phyloP scores from a whole-genome alignment of 2,888 invertebrate species.

The Apamea monoglypha region DNA sequence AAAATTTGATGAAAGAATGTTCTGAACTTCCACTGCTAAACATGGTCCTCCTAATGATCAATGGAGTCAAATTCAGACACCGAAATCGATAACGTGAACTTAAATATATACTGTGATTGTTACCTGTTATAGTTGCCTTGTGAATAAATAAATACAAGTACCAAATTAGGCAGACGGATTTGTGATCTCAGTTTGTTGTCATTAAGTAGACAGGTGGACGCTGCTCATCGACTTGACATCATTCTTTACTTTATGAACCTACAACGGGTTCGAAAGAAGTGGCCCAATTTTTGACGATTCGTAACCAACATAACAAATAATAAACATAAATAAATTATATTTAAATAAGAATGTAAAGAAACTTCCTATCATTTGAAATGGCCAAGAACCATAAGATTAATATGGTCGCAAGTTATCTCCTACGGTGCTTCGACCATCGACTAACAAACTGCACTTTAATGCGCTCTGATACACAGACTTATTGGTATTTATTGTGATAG shows the following conservation, averaged over 20 bases:
- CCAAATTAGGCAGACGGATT: not conserved
- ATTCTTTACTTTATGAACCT: not conserved
- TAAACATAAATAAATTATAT: not conserved
- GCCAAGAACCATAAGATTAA: conserved; percentile 27
- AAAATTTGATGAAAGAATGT: not conserved
- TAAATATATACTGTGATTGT: too few relatives aligned
- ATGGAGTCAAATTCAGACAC: not conserved
- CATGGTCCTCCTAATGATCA: not conserved
- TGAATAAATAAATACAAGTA: too few relatives aligned
- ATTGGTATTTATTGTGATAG: conserved; percentile 37
- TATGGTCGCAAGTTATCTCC: not conserved
- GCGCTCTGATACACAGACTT: conserved; percentile 40
- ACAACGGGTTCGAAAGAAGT: too few relatives aligned
- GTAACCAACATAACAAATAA: not conserved
- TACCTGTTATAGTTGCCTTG: too few relatives aligned
- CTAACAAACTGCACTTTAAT: conserved; percentile 49
- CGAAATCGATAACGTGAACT: too few relatives aligned
- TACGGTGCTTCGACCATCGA: conserved; percentile 21
- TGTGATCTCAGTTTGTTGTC: not conserved
- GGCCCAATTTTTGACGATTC: not conserved
- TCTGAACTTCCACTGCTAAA: not conserved
- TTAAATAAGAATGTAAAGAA: conserved; percentile 3
- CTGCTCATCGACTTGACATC: not conserved
- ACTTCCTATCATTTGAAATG: conserved; percentile 5
- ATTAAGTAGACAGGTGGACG: too few relatives aligned